These are phyloP conservation scores for Ernsta delagoae DNA, from an alignment of 2,888 invertebrate genomes.

Conservation along the genomic window DNA sequence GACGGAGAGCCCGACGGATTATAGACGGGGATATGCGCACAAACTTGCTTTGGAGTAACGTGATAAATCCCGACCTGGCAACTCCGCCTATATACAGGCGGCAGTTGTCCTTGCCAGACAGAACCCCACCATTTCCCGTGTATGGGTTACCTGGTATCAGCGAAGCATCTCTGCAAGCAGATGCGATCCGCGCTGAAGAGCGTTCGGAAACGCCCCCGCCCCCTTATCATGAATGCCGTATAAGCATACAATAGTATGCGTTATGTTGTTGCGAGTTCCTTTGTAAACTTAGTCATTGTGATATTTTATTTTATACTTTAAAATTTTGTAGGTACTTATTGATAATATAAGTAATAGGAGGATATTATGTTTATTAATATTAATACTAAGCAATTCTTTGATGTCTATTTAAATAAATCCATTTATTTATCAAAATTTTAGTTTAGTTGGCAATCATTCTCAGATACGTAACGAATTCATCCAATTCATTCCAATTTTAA, in stretches of 20 bases:
- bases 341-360: constrained; percentile 36
- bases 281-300: constrained; percentile 23
- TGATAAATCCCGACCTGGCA: constrained; percentile 66
- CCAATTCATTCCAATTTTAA: too few species aligned
- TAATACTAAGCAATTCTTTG: constrained; percentile 10
- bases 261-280: neutral
- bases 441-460: too few species aligned
- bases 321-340: constrained; percentile 2
- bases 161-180: constrained; percentile 58
- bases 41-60: constrained; percentile 69
- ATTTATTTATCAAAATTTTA: neutral
- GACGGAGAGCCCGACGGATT: constrained; percentile 47
- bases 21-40: constrained; percentile 68
- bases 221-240: constrained; percentile 72
- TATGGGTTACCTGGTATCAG: constrained; percentile 56
- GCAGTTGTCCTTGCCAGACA: constrained; percentile 63
- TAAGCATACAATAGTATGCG: constrained; percentile 51
- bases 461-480: too few species aligned
- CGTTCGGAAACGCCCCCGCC: constrained; percentile 76
- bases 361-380: constrained; percentile 15
- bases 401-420: neutral
- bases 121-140: constrained; percentile 54
- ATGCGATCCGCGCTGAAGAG: constrained; percentile 64
- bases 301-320: constrained; percentile 27
- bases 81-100: constrained; percentile 73